phyloP scores from a whole-genome alignment of 1,140 invertebrate species.

The Scaptomyza graminum region DNA sequence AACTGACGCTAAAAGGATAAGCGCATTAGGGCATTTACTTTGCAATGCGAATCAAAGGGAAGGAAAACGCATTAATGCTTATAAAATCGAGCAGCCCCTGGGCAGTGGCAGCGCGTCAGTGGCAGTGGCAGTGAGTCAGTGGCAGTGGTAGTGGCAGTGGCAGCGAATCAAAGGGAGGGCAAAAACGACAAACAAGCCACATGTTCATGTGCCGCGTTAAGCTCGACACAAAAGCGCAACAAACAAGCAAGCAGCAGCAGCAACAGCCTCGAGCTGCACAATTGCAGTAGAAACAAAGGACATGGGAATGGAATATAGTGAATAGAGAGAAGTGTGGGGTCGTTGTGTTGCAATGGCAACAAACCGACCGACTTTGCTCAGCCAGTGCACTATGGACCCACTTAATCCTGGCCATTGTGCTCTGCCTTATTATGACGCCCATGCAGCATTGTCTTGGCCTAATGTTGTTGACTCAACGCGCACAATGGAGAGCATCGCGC shows the following conservation, averaged over 20 bases:
- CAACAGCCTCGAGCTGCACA: slow-evolving; percentile 55
- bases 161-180: slow-evolving; percentile 4
- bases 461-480: slow-evolving; percentile 54
- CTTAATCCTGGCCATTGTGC: slow-evolving; percentile 75
- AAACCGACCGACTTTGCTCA: slow-evolving; percentile 2
- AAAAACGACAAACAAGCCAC: slow-evolving; percentile 60
- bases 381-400: slow-evolving; percentile 66
- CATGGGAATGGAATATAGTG: background rate
- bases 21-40: slow-evolving; percentile 79
- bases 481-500: slow-evolving; percentile 10
- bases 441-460: slow-evolving; percentile 54
- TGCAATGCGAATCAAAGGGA: slow-evolving; percentile 60
- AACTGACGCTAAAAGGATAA: slow-evolving; percentile 77
- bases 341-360: background rate
- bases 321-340: too few species aligned
- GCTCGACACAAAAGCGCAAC: slow-evolving; percentile 74
- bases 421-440: slow-evolving; percentile 72
- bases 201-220: slow-evolving; percentile 49
- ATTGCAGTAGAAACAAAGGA: slow-evolving; percentile 59
- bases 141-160: background rate
- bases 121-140: background rate
- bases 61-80: slow-evolving; percentile 60
- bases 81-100: slow-evolving; percentile 43
- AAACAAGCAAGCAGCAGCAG: slow-evolving; percentile 39
- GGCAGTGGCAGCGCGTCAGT: slow-evolving; percentile 27